phyloP scores from a whole-genome alignment of 2,888 invertebrate species.

The Dendrolimus houi region DNA sequence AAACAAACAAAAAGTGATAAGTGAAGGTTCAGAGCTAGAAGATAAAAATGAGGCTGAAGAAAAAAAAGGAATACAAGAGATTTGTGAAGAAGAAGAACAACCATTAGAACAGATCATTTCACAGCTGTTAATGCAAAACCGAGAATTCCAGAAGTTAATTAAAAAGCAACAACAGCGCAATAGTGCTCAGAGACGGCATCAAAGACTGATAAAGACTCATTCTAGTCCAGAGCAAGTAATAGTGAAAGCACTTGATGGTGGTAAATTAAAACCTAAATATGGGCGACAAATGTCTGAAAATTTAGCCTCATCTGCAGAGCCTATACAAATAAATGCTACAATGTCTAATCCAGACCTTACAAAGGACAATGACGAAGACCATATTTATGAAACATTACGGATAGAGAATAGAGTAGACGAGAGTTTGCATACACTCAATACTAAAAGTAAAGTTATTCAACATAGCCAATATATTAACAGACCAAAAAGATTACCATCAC shows the following conservation, averaged over 20 bases:
- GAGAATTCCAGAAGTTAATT: slow-evolving; percentile 86
- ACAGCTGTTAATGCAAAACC: slow-evolving; percentile 87
- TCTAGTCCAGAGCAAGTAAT: slow-evolving; percentile 68
- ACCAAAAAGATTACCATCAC: slow-evolving; percentile 52
- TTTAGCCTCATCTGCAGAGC: slow-evolving; percentile 26
- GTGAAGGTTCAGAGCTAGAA: slow-evolving; percentile 57
- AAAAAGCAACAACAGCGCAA: slow-evolving; percentile 82
- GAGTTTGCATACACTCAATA: slow-evolving; percentile 36
- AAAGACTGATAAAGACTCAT: slow-evolving; percentile 72
- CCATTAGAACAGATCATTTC: slow-evolving; percentile 87
- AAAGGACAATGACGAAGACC: slow-evolving; percentile 61
- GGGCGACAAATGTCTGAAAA: slow-evolving; percentile 54
- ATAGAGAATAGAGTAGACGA: slow-evolving; percentile 49
- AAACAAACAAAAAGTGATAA: slow-evolving; percentile 67
- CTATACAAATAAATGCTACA: slow-evolving; percentile 22
- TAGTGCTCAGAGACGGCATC: slow-evolving; percentile 70
- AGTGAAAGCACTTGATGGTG: slow-evolving; percentile 45
- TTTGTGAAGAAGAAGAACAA: slow-evolving; percentile 63
- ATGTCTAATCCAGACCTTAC: slow-evolving; percentile 21
- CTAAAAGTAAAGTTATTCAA: slow-evolving; percentile 52
- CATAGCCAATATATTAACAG: slow-evolving; percentile 33
- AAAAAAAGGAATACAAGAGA: slow-evolving; percentile 30
- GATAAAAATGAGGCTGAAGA: slow-evolving; percentile 39
- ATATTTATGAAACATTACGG: slow-evolving; percentile 78
- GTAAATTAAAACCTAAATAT: slow-evolving; percentile 51